Percentiles rank a stretch among this genome's conserved stretches.
Conservation (phyloP, 2,797 vertebrate species). For the Notoglanidium macrostoma region DNA sequence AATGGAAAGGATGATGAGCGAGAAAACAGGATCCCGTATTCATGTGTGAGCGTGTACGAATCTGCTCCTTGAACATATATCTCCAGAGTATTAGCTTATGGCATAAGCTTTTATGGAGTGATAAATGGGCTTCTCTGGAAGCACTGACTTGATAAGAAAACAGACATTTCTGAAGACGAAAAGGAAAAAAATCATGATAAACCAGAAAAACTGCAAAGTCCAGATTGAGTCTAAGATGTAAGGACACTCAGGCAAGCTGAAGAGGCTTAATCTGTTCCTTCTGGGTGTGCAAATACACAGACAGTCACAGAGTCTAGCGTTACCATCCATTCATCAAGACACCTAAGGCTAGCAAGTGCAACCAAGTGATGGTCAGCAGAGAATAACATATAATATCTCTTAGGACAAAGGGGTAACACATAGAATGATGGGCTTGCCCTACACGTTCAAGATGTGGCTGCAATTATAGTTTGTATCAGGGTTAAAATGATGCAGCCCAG, state of each 20-base stretch:
- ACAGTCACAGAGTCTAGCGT: not conserved
- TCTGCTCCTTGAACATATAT: not conserved
- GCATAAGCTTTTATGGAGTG: slow-evolving; percentile 6
- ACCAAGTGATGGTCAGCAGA: slow-evolving; percentile 4
- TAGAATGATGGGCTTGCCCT: not conserved
- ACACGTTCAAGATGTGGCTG: not conserved
- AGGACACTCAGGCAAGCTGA: not conserved
- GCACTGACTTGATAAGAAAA: slow-evolving; percentile 37
- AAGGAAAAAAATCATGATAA: not conserved
- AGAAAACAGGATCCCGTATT: slow-evolving; percentile 4
- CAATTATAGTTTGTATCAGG: not conserved
- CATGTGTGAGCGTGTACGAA: slow-evolving; percentile 19
- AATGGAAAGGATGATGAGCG: not conserved
- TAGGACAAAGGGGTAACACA: not conserved
- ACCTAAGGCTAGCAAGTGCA: not conserved
- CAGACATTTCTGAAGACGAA: not conserved
- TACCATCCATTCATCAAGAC: slow-evolving; percentile 12
- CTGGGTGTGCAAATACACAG: not conserved
- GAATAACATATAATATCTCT: not conserved
- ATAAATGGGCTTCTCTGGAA: slow-evolving; percentile 10
- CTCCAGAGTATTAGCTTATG: slow-evolving; percentile 12
- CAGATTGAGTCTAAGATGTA: not conserved
- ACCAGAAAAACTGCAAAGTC: not conserved
- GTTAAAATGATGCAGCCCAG: not conserved
- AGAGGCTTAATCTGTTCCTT: not conserved